A percentile compares a stretch with the other conserved stretches of the same genome.
Conservation (phyloP, 2,797 vertebrate species). For the Myioborus miniatus region DNA sequence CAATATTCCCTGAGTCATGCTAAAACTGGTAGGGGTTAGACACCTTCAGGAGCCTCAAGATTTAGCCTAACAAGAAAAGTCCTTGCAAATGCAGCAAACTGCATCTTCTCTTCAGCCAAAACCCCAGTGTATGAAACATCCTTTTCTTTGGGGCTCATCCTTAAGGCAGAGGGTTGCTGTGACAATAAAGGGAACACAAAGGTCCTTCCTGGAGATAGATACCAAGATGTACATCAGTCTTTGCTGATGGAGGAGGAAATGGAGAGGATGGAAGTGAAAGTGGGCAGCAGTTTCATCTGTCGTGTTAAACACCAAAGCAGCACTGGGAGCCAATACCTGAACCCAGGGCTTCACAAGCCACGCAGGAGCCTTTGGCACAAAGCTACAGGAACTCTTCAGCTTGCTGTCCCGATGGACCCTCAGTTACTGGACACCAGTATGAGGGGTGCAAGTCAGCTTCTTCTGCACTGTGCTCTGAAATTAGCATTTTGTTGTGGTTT, state of each 20-base stretch:
- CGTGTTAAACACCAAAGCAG: background rate
- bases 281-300: background rate
- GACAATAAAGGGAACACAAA: background rate
- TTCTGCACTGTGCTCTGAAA: background rate
- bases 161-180: background rate
- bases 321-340: background rate
- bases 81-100: background rate
- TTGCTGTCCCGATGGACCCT: background rate
- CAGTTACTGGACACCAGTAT: background rate
- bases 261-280: background rate
- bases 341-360: background rate
- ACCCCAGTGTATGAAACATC: fast-evolving
- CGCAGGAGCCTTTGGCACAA: background rate
- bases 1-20: background rate
- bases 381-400: background rate
- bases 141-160: background rate
- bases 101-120: background rate
- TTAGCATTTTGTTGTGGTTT: background rate
- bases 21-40: background rate
- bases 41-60: background rate
- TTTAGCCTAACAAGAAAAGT: background rate
- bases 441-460: background rate
- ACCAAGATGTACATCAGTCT: background rate
- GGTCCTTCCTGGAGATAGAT: background rate
- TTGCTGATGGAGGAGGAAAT: background rate